A percentile compares a stretch with the other conserved stretches of the same genome.
These are phyloP conservation scores for Heliocidaris tuberculata DNA, from an alignment of 35 echinoderm and acorn worm genomes.

Conservation along the genomic window DNA sequence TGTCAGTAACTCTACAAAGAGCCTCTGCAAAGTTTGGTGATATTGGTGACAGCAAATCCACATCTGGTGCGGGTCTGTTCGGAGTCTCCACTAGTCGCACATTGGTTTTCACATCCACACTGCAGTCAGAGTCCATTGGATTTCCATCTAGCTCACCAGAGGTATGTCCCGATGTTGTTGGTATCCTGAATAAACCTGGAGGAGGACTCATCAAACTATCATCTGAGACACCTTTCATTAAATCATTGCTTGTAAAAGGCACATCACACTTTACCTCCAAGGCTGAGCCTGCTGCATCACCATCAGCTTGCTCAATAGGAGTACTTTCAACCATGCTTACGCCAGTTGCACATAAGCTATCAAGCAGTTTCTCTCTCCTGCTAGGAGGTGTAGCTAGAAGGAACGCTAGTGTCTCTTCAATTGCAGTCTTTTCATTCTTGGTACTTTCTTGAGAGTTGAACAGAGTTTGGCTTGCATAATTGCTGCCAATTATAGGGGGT, in stretches of 20 bases:
- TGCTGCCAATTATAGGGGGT: not conserved
- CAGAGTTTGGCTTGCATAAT: not conserved
- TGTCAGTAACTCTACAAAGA: conserved; percentile 58
- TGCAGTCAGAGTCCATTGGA: not conserved
- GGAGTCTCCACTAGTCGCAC: not conserved
- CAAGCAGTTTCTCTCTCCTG: conserved; percentile 24
- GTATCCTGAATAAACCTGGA: not conserved
- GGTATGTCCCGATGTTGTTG: not conserved
- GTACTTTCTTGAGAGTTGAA: not conserved
- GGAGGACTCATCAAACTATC: not conserved
- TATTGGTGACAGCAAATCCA: conserved; percentile 73
- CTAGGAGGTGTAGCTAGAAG: conserved; percentile 54
- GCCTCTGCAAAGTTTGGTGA: conserved; percentile 67
- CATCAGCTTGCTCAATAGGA: not conserved
- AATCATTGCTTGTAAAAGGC: not conserved
- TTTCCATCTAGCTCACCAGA: not conserved
- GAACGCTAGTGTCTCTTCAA: conserved; percentile 53
- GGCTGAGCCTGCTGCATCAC: not conserved
- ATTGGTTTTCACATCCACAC: not conserved
- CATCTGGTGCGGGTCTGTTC: conserved; percentile 23
- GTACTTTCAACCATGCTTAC: not conserved
- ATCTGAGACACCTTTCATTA: not conserved
- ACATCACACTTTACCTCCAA: not conserved
- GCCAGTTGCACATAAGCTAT: not conserved
- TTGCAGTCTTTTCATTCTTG: not conserved